Evolutionary conservation across 1,140 invertebrate genomes (phyloP).

Genomic region (Solenopsis fugax): DNA sequence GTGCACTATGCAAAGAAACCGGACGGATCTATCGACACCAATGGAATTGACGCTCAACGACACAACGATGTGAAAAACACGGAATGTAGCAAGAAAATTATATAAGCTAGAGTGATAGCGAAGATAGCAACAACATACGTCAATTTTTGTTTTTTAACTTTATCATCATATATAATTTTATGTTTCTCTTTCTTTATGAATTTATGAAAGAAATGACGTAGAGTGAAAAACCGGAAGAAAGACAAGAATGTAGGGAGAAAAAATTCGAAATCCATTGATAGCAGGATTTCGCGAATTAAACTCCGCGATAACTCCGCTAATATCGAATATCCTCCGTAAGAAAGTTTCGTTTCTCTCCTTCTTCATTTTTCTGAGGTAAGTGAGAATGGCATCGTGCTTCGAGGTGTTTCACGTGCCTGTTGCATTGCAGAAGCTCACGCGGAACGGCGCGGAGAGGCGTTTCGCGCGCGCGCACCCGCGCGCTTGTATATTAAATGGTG

Average conservation of each 20-base stretch:
- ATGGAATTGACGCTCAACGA: background rate
- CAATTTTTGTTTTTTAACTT: background rate
- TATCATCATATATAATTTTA: background rate
- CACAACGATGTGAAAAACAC: background rate
- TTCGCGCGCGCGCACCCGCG: slow-evolving; percentile 8
- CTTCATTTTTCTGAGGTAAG: background rate
- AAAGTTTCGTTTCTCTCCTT: background rate
- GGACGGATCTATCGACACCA: background rate
- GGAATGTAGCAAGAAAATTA: background rate
- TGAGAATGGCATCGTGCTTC: slow-evolving; percentile 10
- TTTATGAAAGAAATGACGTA: background rate
- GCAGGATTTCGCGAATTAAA: background rate
- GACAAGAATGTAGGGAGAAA: background rate
- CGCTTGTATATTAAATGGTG: slow-evolving; percentile 74
- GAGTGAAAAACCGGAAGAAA: background rate
- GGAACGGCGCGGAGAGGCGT: background rate
- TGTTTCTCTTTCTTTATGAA: background rate
- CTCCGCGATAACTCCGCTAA: slow-evolving; percentile 22
- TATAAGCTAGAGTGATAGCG: background rate
- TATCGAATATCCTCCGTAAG: slow-evolving; percentile 45
- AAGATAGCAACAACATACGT: background rate
- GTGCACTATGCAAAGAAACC: background rate
- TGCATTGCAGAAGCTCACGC: slow-evolving; percentile 51
- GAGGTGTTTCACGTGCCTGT: slow-evolving; percentile 52
- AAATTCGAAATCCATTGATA: background rate